Percentiles rank a stretch among this genome's conserved stretches.
phyloP scores from a whole-genome alignment of 1,140 invertebrate genomes.

The Zaprionus gabonicus region DNA sequence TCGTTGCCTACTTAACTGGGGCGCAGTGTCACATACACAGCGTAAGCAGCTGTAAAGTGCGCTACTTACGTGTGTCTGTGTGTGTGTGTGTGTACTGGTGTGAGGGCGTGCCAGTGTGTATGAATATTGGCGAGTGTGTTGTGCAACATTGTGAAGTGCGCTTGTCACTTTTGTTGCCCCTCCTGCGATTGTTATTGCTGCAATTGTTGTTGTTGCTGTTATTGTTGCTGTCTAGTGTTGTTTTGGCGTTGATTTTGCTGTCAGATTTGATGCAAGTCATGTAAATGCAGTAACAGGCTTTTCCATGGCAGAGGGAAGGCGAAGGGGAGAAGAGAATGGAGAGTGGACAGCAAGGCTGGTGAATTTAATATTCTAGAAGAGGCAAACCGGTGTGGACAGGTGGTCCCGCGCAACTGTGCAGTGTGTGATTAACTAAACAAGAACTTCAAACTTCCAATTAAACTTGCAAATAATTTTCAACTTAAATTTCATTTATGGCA shows the following conservation, averaged over 20 bases:
- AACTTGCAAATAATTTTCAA: neutral
- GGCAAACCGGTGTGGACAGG: neutral
- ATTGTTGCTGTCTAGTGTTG: conserved; percentile 19
- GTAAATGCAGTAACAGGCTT: conserved; percentile 40
- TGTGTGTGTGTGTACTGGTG: conserved; percentile 4
- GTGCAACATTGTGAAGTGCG: conserved; percentile 52
- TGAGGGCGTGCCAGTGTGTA: conserved; percentile 18
- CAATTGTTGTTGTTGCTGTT: conserved; percentile 13
- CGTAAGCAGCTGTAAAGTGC: conserved; percentile 41
- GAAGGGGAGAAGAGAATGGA: neutral
- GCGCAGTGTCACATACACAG: conserved; percentile 55
- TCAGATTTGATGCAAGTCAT: conserved; percentile 44
- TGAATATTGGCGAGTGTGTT: conserved; percentile 42
- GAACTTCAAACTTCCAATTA: neutral
- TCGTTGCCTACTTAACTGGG: conserved; percentile 80
- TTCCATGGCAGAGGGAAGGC: neutral
- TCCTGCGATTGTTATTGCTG: conserved; percentile 13
- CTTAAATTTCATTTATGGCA: neutral
- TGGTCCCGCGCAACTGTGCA: neutral
- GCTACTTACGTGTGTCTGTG: conserved; percentile 34
- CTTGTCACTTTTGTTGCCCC: conserved; percentile 38
- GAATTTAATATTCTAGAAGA: conserved; percentile 26
- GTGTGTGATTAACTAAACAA: neutral
- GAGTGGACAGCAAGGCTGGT: neutral
- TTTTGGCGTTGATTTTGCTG: conserved; percentile 43